phyloP scores from a whole-genome alignment of 2,797 vertebrate genomes.

The Cryptoblepharus egeriae region DNA sequence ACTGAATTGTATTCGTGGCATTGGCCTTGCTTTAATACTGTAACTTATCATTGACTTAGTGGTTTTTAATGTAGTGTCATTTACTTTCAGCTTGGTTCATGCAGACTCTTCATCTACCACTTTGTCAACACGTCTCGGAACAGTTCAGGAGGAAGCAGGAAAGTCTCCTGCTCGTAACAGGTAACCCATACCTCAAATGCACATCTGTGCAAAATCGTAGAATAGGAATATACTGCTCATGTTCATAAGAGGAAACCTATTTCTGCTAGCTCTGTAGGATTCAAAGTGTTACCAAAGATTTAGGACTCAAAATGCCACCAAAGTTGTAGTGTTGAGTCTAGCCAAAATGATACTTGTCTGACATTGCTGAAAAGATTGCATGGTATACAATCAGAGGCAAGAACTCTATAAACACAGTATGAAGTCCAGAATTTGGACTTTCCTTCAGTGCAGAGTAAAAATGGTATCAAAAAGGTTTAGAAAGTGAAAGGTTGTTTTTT shows the following conservation, averaged over 20 bases:
- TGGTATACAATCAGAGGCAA: neutral
- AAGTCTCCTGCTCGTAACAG: constrained; percentile 95
- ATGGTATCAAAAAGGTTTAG: neutral
- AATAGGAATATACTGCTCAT: neutral
- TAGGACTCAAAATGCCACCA: neutral
- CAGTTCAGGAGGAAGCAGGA: constrained; percentile 92
- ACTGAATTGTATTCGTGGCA: rapidly evolving
- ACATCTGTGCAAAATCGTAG: neutral
- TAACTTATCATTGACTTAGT: neutral
- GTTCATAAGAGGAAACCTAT: no score
- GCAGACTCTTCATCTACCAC: constrained; percentile 88
- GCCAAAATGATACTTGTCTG: neutral
- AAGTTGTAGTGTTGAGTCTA: neutral
- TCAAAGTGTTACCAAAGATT: neutral
- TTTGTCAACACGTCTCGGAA: constrained; percentile 84
- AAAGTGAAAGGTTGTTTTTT: constrained; percentile 1
- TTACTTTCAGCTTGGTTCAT: constrained; percentile 86
- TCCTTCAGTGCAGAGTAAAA: constrained; percentile 3
- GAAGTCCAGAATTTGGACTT: constrained; percentile 28
- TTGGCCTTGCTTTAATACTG: constrained; percentile 9
- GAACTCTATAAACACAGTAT: neutral
- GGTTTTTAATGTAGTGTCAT: neutral
- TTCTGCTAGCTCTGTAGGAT: neutral
- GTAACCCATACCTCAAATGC: constrained; percentile 48
- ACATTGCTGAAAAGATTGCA: neutral